These are phyloP conservation scores for Propithecus deckenii DNA, from an alignment of 2,797 vertebrate genomes.

Conservation along the genomic window DNA sequence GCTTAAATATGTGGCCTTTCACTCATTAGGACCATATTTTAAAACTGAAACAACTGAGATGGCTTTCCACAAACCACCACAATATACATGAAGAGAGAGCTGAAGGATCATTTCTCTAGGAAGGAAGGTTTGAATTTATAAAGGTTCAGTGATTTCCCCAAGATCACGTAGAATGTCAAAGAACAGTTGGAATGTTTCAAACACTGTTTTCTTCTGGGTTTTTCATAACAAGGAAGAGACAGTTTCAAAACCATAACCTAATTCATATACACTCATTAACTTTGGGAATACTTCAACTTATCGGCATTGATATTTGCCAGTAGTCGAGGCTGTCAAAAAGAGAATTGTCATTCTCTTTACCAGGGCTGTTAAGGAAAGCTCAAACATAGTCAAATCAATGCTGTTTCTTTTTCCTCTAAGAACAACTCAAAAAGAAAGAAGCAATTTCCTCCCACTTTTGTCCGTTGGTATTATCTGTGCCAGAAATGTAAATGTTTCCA, in stretches of 20 bases:
- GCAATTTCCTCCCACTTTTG: neutral
- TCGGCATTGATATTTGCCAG: neutral
- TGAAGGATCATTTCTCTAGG: neutral
- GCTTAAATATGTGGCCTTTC: constrained; percentile 59
- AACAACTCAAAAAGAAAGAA: neutral
- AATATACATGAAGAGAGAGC: neutral
- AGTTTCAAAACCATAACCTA: neutral
- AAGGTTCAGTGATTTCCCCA: neutral
- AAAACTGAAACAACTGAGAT: constrained; percentile 53
- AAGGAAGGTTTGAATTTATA: neutral
- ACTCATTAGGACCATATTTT: constrained; percentile 60
- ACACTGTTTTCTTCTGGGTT: constrained; percentile 28
- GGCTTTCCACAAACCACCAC: constrained; percentile 23
- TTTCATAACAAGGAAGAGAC: constrained; percentile 25
- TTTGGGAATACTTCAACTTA: neutral
- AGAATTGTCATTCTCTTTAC: neutral
- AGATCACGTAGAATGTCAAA: neutral
- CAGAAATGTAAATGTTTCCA: neutral
- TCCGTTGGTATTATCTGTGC: neutral
- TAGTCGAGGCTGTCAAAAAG: neutral
- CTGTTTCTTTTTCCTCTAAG: neutral
- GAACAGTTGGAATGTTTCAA: neutral
- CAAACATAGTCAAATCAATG: neutral
- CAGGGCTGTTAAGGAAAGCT: neutral
- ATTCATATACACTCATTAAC: neutral